Conservation (phyloP, 2,888 invertebrate species). For the Alitta virens region DNA sequence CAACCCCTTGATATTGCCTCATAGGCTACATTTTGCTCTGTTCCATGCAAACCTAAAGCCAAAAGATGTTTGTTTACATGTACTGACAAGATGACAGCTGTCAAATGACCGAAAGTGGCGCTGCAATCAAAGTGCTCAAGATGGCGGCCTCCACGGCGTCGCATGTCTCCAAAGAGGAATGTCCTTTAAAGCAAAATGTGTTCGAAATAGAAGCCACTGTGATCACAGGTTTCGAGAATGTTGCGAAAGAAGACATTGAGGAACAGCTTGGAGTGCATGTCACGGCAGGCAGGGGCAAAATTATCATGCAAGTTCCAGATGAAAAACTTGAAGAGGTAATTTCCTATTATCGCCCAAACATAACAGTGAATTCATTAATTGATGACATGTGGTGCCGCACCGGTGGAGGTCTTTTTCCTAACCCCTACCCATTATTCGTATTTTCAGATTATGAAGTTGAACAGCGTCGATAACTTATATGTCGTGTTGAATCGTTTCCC, state of each 20-base stretch:
- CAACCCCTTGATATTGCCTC: too few species aligned
- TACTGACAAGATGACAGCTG: too few species aligned
- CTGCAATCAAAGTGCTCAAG: neutral
- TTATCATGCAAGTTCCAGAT: slow-evolving; percentile 19
- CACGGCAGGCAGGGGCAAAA: slow-evolving; percentile 22
- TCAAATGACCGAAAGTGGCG: too few species aligned
- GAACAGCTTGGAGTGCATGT: slow-evolving; percentile 41
- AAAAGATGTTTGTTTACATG: too few species aligned
- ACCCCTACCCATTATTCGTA: neutral
- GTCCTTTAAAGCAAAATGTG: slow-evolving; percentile 10
- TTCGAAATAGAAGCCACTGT: slow-evolving; percentile 57
- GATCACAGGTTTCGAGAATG: slow-evolving; percentile 56
- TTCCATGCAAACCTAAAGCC: too few species aligned
- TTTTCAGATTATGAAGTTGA: slow-evolving; percentile 47
- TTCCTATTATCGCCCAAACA: neutral
- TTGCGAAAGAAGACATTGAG: slow-evolving; percentile 53
- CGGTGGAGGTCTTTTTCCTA: too few species aligned
- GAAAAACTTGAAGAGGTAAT: slow-evolving; percentile 11
- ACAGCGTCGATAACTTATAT: slow-evolving; percentile 52
- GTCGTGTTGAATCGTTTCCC: slow-evolving; percentile 44
- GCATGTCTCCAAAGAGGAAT: neutral
- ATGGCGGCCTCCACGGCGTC: slow-evolving; percentile 20
- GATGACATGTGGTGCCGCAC: neutral
- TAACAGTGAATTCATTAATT: too few species aligned
- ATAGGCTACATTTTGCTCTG: too few species aligned